These are phyloP conservation scores for Pelagia noctiluca DNA, from an alignment of 30 jellyfish, hydroid and myxozoan genomes.

Conservation along the genomic window DNA sequence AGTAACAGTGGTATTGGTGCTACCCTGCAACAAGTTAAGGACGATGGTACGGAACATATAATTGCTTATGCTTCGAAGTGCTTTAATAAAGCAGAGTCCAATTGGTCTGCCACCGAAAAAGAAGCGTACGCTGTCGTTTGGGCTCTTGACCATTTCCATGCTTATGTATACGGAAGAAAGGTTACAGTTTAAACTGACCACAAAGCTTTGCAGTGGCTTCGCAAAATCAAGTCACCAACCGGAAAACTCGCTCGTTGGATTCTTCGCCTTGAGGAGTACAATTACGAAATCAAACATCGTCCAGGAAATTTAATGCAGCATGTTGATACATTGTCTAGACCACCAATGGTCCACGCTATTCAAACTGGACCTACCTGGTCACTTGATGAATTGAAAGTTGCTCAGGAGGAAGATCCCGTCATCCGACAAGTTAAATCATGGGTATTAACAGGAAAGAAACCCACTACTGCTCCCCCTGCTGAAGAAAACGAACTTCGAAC, in stretches of 20 bases:
- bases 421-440: background rate
- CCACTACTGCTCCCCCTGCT: background rate
- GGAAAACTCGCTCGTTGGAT: conserved; percentile 18
- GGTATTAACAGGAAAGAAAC: background rate
- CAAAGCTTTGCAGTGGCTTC: conserved; percentile 14
- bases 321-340: conserved; percentile 20
- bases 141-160: conserved; percentile 19
- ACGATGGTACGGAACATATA: background rate
- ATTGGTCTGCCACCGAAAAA: conserved; percentile 18
- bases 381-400: background rate
- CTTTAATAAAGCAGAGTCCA: background rate
- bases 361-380: background rate
- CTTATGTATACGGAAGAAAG: conserved; percentile 9
- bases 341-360: conserved; percentile 1
- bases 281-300: background rate
- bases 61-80: conserved; percentile 1
- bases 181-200: conserved; percentile 20
- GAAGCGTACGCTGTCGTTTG: conserved; percentile 17
- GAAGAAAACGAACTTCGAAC: background rate
- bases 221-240: conserved; percentile 11
- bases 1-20: conserved; percentile 33
- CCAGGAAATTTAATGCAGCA: conserved; percentile 27
- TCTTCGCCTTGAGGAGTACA: conserved; percentile 6
- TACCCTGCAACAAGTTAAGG: conserved; percentile 7
- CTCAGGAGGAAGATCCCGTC: background rate